Percentiles rank a stretch among this genome's conserved stretches.
These are phyloP conservation scores for Rhagoletis pomonella DNA, from an alignment of 1,140 invertebrate genomes.

Conservation along the genomic window DNA sequence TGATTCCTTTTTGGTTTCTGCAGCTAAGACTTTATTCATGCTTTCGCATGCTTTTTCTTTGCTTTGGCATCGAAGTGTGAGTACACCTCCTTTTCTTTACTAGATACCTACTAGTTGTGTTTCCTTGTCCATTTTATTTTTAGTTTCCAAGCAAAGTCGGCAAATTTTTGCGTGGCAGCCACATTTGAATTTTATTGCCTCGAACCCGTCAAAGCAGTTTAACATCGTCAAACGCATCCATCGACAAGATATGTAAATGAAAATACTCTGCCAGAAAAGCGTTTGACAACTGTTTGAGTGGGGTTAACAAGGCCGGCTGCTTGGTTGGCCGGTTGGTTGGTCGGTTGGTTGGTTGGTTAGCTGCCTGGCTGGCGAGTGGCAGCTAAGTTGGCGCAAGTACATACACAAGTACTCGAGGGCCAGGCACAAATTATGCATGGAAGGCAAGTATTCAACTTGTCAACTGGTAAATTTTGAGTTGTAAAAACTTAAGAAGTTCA, in stretches of 20 bases:
- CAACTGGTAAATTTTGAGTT: conserved; percentile 21
- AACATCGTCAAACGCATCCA: conserved; percentile 50
- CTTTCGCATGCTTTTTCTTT: too few relatives aligned
- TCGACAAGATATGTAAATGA: conserved; percentile 51
- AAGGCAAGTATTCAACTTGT: conserved; percentile 39
- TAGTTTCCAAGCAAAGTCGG: conserved; percentile 59
- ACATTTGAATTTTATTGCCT: conserved; percentile 73
- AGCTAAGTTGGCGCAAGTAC: background rate
- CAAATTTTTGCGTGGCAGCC: conserved; percentile 61
- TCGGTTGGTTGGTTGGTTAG: too few relatives aligned
- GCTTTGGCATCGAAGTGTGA: too few relatives aligned
- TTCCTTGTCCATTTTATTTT: conserved; percentile 60
- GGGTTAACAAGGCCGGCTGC: conserved; percentile 31
- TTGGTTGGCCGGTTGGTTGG: too few relatives aligned
- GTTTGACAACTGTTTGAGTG: conserved; percentile 47
- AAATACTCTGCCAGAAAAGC: conserved; percentile 47
- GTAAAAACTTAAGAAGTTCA: background rate
- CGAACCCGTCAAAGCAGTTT: conserved; percentile 59
- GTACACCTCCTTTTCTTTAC: too few relatives aligned
- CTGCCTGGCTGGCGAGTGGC: background rate
- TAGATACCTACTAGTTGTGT: too few relatives aligned
- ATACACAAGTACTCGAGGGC: background rate
- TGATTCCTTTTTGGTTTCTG: too few relatives aligned
- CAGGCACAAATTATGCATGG: conserved; percentile 32
- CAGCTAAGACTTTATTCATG: too few relatives aligned